A percentile compares a stretch with the other conserved stretches of the same genome.
phyloP scores from a whole-genome alignment of 2,797 vertebrate species.

The Dendrocincla tyrannina region DNA sequence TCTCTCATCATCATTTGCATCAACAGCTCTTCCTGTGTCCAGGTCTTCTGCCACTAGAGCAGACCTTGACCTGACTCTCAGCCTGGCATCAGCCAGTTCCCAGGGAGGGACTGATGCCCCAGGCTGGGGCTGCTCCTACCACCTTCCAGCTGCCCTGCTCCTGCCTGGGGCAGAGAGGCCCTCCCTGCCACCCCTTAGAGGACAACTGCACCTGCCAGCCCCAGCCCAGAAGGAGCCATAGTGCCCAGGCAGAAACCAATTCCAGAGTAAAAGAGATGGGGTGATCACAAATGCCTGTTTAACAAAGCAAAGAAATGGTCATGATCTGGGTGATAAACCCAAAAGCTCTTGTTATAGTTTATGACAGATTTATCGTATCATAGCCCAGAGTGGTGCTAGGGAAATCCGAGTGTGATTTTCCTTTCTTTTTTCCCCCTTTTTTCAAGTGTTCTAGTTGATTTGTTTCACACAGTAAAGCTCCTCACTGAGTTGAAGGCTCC shows the following conservation, averaged over 20 bases:
- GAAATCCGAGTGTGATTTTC: neutral
- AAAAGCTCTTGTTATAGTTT: neutral
- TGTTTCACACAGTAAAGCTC: neutral
- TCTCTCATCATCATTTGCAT: neutral
- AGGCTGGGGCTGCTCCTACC: neutral
- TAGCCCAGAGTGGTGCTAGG: neutral
- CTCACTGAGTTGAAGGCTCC: neutral
- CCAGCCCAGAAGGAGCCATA: neutral
- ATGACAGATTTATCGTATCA: neutral
- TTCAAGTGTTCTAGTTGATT: slow-evolving; percentile 4
- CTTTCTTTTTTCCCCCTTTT: neutral
- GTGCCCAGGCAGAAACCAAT: neutral
- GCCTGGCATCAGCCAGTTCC: neutral
- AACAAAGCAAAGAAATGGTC: neutral
- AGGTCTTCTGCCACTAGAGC: neutral
- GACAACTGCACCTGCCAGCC: neutral
- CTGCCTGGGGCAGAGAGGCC: neutral
- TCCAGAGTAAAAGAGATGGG: neutral
- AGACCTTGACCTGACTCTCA: neutral
- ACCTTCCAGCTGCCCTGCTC: neutral
- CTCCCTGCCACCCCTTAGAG: neutral
- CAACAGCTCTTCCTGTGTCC: neutral
- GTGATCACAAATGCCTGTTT: neutral
- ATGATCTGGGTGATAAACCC: neutral
- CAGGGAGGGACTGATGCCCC: neutral